Conservation (phyloP, 2,888 invertebrate genomes). For the Biston betularia region DNA sequence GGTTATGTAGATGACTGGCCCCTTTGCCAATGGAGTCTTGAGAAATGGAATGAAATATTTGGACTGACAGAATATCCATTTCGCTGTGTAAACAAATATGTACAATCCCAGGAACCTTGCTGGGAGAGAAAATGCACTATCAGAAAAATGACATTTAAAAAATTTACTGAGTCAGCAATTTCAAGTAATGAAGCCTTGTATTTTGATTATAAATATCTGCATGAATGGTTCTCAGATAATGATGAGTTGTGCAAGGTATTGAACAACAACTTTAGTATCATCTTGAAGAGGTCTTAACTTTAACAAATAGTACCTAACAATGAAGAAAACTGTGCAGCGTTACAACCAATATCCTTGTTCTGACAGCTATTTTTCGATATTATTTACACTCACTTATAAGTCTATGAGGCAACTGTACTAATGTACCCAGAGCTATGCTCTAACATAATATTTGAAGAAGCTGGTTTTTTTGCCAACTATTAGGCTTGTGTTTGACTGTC, state of each 20-base stretch:
- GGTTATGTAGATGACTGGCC: constrained; percentile 85
- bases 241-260: constrained; percentile 86
- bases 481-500: no score
- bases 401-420: no score
- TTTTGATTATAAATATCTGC: constrained; percentile 94
- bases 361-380: no score
- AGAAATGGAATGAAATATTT: constrained; percentile 87
- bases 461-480: no score
- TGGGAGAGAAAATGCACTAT: constrained; percentile 92
- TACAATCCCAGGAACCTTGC: constrained; percentile 87
- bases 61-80: constrained; percentile 85
- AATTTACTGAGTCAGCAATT: constrained; percentile 84
- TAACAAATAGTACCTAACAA: background rate
- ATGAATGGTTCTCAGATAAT: constrained; percentile 87
- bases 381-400: no score
- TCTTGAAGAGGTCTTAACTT: no score
- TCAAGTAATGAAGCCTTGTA: constrained; percentile 89
- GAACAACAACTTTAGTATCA: no score
- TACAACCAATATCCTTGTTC: no score
- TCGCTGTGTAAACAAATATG: constrained; percentile 75
- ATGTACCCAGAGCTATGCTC: no score
- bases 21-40: constrained; percentile 85
- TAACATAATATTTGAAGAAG: no score
- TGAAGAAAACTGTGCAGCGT: background rate
- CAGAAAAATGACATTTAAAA: constrained; percentile 86